These are phyloP conservation scores for Coregonus sp. DNA, from an alignment of 2,797 vertebrate genomes.

Conservation along the genomic window DNA sequence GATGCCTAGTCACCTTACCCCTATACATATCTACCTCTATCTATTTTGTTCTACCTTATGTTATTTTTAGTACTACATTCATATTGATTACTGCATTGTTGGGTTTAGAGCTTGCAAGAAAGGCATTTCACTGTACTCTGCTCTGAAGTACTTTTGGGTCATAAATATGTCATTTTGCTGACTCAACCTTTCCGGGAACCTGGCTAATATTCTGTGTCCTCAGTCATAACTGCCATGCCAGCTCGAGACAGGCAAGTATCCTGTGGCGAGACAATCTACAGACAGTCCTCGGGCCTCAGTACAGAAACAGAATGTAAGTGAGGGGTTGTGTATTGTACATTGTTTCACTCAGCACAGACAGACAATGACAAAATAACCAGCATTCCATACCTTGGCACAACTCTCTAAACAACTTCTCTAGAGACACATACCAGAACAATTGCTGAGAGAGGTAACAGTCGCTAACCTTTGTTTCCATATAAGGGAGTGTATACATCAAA, in stretches of 20 bases:
- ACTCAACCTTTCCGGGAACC: constrained; percentile 25
- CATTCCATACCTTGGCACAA: constrained; percentile 45
- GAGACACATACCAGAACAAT: constrained; percentile 23
- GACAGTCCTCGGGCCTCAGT: constrained; percentile 13
- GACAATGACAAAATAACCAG: constrained; percentile 54
- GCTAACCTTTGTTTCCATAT: constrained; percentile 41
- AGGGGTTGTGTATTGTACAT: constrained; percentile 34
- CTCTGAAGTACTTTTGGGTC: constrained; percentile 27
- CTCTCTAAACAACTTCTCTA: constrained; percentile 27
- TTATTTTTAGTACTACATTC: too few relatives aligned
- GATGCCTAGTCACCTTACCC: too few relatives aligned
- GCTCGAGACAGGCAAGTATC: constrained; percentile 52
- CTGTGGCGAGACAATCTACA: constrained; percentile 58
- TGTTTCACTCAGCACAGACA: constrained; percentile 35
- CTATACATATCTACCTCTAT: too few relatives aligned
- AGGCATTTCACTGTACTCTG: background rate
- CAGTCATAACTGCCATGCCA: constrained; percentile 43
- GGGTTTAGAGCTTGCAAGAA: too few relatives aligned
- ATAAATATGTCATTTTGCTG: constrained; percentile 57
- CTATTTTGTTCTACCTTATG: too few relatives aligned
- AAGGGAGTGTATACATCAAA: constrained; percentile 21
- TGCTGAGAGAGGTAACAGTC: constrained; percentile 24
- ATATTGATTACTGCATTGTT: too few relatives aligned
- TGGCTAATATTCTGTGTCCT: constrained; percentile 44
- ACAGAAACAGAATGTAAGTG: constrained; percentile 35